These are phyloP conservation scores for Diachasmimorpha longicaudata DNA, from an alignment of 1,140 invertebrate species.

Conservation along the genomic window DNA sequence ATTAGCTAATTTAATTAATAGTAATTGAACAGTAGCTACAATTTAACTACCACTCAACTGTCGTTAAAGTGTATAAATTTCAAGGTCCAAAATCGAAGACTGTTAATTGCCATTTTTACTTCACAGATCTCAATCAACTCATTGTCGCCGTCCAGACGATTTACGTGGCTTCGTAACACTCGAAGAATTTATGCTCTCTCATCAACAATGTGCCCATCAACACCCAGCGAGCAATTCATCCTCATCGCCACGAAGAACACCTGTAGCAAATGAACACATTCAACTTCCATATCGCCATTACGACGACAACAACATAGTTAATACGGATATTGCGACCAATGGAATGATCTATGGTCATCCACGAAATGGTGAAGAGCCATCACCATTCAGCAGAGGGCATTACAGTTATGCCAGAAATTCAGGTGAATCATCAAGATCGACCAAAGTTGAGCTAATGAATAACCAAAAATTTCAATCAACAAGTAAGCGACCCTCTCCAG, in stretches of 20 bases:
- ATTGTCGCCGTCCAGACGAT: constrained; percentile 49
- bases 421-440: not conserved
- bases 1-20: too few species aligned
- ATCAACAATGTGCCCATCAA: constrained; percentile 73
- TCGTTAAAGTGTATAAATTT: too few species aligned
- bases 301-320: constrained; percentile 17
- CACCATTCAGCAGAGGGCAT: constrained; percentile 3
- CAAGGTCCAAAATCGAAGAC: not conserved
- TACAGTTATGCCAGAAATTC: not conserved
- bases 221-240: constrained; percentile 26
- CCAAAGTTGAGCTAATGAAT: not conserved
- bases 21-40: too few species aligned
- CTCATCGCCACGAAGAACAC: constrained; percentile 34
- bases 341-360: constrained; percentile 39
- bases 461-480: not conserved
- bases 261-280: constrained; percentile 46
- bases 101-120: not conserved
- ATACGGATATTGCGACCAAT: constrained; percentile 31
- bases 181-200: constrained; percentile 76
- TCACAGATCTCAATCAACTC: constrained; percentile 25
- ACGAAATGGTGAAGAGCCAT: constrained; percentile 38
- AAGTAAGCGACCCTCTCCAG: not conserved
- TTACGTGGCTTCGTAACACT: constrained; percentile 68
- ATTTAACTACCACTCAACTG: too few species aligned
- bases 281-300: constrained; percentile 46